Evolutionary conservation across 2,888 invertebrate genomes (phyloP).

Genomic region (Saturnia pavonia): DNA sequence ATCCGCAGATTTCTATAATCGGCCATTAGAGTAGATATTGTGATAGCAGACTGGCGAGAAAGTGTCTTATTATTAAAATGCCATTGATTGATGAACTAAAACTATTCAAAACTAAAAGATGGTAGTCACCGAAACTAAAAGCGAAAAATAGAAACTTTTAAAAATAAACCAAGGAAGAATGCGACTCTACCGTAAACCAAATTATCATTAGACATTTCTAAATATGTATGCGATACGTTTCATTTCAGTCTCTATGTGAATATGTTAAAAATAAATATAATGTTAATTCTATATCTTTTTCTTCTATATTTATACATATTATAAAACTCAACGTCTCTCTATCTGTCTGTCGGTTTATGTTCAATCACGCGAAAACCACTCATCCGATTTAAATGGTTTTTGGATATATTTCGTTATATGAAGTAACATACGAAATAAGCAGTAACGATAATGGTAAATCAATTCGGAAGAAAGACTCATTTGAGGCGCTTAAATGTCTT

Average conservation of each 20-base stretch:
- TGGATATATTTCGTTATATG: too few species aligned
- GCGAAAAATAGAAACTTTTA: neutral
- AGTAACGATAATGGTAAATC: too few species aligned
- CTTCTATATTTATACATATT: too few species aligned
- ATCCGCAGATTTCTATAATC: neutral
- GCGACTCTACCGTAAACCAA: neutral
- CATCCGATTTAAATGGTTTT: too few species aligned
- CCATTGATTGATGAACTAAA: neutral
- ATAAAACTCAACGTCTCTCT: too few species aligned
- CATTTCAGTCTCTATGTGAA: neutral
- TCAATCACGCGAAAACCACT: too few species aligned
- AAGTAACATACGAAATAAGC: too few species aligned
- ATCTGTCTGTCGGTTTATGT: too few species aligned
- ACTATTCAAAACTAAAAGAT: neutral
- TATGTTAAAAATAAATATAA: too few species aligned
- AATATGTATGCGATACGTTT: neutral
- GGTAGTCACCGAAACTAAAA: neutral
- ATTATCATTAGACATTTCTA: neutral
- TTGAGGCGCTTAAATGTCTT: too few species aligned
- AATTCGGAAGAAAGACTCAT: too few species aligned
- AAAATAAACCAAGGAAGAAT: conserved; percentile 4
- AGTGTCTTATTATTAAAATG: neutral
- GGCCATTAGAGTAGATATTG: neutral
- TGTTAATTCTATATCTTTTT: too few species aligned
- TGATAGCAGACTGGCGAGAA: neutral